Evolutionary conservation across 2,888 invertebrate species (phyloP).

Genomic region (Deroplatys truncata): DNA sequence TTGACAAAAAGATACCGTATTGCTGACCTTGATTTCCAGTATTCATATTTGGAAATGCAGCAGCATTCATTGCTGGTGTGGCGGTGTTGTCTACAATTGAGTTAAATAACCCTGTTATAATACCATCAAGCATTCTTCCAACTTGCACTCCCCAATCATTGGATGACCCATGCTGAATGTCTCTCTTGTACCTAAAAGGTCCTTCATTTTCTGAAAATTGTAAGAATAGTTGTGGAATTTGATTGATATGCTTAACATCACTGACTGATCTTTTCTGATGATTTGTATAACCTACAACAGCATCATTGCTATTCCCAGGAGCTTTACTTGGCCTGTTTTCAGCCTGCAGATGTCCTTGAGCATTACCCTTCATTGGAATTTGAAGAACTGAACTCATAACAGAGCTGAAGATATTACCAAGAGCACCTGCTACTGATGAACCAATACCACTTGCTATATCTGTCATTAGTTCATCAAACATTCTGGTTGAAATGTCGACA

Average conservation of each 20-base stretch:
- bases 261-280: background rate
- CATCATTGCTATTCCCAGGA: background rate
- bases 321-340: background rate
- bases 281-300: background rate
- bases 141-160: background rate
- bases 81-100: background rate
- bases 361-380: background rate
- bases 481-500: background rate
- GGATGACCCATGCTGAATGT: too few species aligned
- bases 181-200: background rate
- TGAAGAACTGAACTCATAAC: background rate
- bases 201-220: background rate
- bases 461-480: background rate
- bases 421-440: background rate
- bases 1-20: background rate
- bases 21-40: background rate
- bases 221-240: background rate
- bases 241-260: background rate
- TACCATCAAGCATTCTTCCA: background rate
- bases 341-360: background rate
- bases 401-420: background rate
- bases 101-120: background rate
- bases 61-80: background rate
- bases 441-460: background rate
- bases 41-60: background rate